Conservation (phyloP, 2,888 invertebrate species). For the Choristoneura rosaceana region DNA sequence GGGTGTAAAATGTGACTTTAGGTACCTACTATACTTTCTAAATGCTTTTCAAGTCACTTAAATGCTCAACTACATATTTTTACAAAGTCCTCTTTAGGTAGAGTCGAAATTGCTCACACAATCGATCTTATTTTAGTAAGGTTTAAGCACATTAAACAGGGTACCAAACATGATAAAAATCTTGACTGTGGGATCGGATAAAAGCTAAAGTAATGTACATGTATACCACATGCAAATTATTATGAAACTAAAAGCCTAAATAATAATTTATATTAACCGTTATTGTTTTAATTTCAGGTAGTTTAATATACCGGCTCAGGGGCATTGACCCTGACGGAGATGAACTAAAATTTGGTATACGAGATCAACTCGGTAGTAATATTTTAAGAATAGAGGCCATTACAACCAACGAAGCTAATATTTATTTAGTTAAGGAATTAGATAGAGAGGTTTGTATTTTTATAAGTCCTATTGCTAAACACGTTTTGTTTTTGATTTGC, state of each 20-base stretch:
- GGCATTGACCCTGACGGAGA: conserved; percentile 96
- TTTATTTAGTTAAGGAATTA: conserved; percentile 94
- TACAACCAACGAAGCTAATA: conserved; percentile 92
- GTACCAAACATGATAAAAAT: background rate
- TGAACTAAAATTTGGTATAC: conserved; percentile 91
- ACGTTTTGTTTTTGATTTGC: background rate
- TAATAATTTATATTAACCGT: conserved; percentile 28
- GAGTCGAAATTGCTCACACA: background rate
- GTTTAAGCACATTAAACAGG: background rate
- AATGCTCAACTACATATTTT: no score
- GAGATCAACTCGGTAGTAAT: conserved; percentile 92
- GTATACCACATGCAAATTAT: background rate
- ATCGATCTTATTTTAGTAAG: background rate
- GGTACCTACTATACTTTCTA: no score
- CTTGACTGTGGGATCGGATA: background rate
- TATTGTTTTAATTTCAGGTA: conserved; percentile 86
- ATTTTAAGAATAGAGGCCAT: conserved; percentile 93
- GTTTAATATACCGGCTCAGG: conserved; percentile 91
- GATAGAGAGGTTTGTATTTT: conserved; percentile 91
- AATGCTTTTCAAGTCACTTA: no score
- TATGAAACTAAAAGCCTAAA: background rate
- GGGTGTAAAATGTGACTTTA: background rate
- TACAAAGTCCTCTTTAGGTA: background rate
- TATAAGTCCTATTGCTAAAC: conserved; percentile 2
- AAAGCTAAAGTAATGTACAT: background rate